These are phyloP conservation scores for Meliscaeva auricollis DNA, from an alignment of 2,888 invertebrate species.

Conservation along the genomic window DNA sequence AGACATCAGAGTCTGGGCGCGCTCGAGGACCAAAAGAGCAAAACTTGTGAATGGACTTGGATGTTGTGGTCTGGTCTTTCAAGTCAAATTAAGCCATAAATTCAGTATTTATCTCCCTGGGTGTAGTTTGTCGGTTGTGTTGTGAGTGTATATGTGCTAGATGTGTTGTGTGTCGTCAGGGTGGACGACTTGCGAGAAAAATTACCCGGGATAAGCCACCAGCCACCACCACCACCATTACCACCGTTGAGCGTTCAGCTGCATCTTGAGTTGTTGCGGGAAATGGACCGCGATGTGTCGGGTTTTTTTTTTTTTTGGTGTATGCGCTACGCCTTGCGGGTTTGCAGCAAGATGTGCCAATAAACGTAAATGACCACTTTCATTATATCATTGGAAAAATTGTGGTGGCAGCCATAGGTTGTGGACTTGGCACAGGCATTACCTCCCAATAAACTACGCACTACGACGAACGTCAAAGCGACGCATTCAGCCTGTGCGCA, in stretches of 20 bases:
- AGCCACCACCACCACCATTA: neutral
- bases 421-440: constrained; percentile 12
- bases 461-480: neutral
- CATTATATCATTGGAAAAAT: constrained; percentile 75
- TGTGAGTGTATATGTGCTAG: constrained; percentile 72
- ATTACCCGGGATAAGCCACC: constrained; percentile 63
- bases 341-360: constrained; percentile 65
- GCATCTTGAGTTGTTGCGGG: constrained; percentile 1
- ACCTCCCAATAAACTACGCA: constrained; percentile 31
- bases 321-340: neutral
- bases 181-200: constrained; percentile 52
- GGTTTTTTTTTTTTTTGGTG: neutral
- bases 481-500: constrained; percentile 19
- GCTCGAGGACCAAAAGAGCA: constrained; percentile 59
- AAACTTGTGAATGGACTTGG: constrained; percentile 76
- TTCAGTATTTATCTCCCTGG: constrained; percentile 83
- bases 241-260: neutral
- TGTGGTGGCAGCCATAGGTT: constrained; percentile 65
- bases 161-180: constrained; percentile 16
- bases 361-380: constrained; percentile 76
- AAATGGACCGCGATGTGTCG: constrained; percentile 11
- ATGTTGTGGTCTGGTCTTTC: constrained; percentile 78
- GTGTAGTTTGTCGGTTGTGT: constrained; percentile 82
- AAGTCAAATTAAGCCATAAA: constrained; percentile 84
- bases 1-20: too few species aligned